A percentile compares a stretch with the other conserved stretches of the same genome.
Conservation (phyloP, 2,113 vertebrate species). For the Camelus dromedarius region DNA sequence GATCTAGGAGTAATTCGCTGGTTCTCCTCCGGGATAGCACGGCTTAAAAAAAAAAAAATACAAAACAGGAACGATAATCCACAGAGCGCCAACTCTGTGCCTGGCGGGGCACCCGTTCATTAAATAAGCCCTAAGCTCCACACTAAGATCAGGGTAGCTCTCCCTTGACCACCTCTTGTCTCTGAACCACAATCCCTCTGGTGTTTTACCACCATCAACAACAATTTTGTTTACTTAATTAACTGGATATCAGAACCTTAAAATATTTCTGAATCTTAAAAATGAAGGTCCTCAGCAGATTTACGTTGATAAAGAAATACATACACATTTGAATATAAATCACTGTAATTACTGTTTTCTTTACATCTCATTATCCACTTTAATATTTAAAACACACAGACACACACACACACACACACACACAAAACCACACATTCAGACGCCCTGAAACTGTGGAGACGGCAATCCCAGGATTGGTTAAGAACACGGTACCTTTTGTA, state of each 20-base stretch:
- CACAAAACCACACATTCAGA: constrained; percentile 64
- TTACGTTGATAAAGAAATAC: constrained; percentile 50
- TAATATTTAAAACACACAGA: neutral
- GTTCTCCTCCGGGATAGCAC: constrained; percentile 81
- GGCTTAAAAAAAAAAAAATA: constrained; percentile 55
- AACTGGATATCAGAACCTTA: constrained; percentile 63
- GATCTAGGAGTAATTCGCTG: constrained; percentile 81
- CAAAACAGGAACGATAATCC: constrained; percentile 37
- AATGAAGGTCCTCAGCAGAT: constrained; percentile 60
- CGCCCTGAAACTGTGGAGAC: constrained; percentile 47
- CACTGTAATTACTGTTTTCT: neutral
- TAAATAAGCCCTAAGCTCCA: constrained; percentile 78
- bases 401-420: neutral
- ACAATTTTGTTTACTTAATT: constrained; percentile 19
- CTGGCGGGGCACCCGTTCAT: constrained; percentile 81
- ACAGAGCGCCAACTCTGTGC: constrained; percentile 76
- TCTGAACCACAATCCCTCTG: neutral
- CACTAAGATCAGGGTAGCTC: neutral
- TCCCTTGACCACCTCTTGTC: neutral
- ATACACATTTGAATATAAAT: constrained; percentile 42
- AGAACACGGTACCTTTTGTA: neutral
- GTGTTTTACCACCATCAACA: neutral
- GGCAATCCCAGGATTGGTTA: rapidly evolving
- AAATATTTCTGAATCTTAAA: constrained; percentile 54
- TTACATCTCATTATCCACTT: constrained; percentile 19